phyloP scores from a whole-genome alignment of 2,888 invertebrate genomes.

The Meteorus cinctellus region DNA sequence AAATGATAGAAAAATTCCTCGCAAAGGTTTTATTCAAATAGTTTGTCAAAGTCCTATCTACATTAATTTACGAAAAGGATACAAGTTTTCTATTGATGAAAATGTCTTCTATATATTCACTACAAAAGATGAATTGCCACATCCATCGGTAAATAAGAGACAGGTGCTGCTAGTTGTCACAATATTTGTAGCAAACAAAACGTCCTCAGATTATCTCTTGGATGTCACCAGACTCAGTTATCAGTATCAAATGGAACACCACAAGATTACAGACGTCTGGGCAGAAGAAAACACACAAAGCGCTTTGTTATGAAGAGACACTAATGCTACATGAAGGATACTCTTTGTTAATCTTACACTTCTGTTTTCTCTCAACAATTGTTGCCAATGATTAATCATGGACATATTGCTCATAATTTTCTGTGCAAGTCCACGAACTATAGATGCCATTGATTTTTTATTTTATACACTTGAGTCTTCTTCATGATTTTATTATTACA shows the following conservation, averaged over 20 bases:
- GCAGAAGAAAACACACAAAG: slow-evolving; percentile 24
- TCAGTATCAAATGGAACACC: slow-evolving; percentile 12
- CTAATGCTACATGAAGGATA: slow-evolving; percentile 3
- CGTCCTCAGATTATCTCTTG: slow-evolving; percentile 17
- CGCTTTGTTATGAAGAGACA: slow-evolving; percentile 28
- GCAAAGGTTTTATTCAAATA: too few relatives aligned
- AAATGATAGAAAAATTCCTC: too few relatives aligned
- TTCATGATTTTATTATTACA: too few relatives aligned
- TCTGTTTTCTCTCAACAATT: neutral
- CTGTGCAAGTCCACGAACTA: too few relatives aligned
- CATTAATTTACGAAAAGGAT: too few relatives aligned
- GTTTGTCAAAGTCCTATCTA: too few relatives aligned
- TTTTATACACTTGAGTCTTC: too few relatives aligned
- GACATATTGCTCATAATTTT: neutral
- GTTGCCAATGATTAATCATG: neutral
- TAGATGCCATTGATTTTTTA: too few relatives aligned
- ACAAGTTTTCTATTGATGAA: too few relatives aligned
- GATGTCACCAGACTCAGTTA: slow-evolving; percentile 6
- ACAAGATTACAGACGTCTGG: slow-evolving; percentile 27
- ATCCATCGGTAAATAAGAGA: neutral
- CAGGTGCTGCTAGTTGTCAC: slow-evolving; percentile 5
- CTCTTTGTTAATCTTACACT: neutral
- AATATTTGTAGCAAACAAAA: neutral
- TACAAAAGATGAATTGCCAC: slow-evolving; percentile 27
- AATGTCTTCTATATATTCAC: neutral